phyloP scores from a whole-genome alignment of 2,888 invertebrate species.

The Drosophila anomelani region DNA sequence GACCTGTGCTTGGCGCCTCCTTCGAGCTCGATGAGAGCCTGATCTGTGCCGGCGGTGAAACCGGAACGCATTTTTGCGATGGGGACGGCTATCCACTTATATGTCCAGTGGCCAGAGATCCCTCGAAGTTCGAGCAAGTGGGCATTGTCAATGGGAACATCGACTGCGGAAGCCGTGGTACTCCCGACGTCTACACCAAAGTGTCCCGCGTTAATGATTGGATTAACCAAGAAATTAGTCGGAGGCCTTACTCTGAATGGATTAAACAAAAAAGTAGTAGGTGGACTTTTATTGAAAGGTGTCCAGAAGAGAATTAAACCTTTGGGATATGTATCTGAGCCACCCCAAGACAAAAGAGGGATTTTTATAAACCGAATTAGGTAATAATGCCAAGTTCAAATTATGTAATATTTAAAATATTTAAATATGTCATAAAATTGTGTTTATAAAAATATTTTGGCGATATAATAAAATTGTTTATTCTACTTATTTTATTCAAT shows the following conservation, averaged over 20 bases:
- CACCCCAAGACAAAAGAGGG: too few relatives aligned
- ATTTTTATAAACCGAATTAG: too few relatives aligned
- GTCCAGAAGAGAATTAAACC: too few relatives aligned
- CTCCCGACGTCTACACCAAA: neutral
- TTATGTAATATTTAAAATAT: too few relatives aligned
- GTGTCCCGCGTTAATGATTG: neutral
- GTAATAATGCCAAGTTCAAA: too few relatives aligned
- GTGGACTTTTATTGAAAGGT: too few relatives aligned
- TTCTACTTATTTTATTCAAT: rapidly evolving
- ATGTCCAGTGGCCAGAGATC: neutral
- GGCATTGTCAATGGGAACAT: neutral
- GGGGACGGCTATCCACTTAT: neutral
- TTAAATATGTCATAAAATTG: too few relatives aligned
- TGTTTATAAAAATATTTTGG: too few relatives aligned
- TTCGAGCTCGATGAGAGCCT: neutral
- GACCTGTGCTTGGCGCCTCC: neutral
- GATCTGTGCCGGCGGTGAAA: neutral
- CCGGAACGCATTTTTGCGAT: neutral
- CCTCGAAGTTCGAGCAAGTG: neutral
- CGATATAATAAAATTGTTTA: neutral
- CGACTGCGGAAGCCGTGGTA: neutral
- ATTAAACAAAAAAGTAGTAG: too few relatives aligned
- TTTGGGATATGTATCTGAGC: too few relatives aligned
- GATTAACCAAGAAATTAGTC: neutral
- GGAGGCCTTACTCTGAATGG: too few relatives aligned